Base-by-base conservation (phyloP, 2,888 invertebrate species). In the Euproctis similis region DNA sequence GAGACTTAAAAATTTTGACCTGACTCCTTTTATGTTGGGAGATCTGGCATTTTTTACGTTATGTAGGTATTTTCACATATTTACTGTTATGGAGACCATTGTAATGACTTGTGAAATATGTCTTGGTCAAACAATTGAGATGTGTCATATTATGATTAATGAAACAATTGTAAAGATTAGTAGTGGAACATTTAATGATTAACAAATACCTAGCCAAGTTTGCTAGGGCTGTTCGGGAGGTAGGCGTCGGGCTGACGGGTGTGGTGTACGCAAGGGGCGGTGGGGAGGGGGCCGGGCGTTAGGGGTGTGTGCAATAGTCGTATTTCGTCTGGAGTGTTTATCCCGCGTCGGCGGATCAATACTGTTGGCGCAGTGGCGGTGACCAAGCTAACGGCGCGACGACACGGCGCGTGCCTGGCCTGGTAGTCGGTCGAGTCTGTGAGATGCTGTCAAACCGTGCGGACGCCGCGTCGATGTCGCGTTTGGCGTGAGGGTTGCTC, bases 251-350 rank as follows among this genome's bases (percentile, higher is more conserved):
- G 58, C 46, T 50, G 64, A 39, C 65, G 68, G 65, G 70, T 53
- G 70, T 60, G 67, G 65, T 64, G 64, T 64, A 67, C 51, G 59
- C 14, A 4, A n/a, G n/a, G n/a, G 62, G 59, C 54, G 51, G 42
- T 38, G 33, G 22, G 30, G 31, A 19, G 51, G 57, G 71, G 69
- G 69, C n/a, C n/a, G n/a, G n/a, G n/a, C n/a, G n/a, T 50, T 67
- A 60, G 70, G 76, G 75, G 77, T 68, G 75, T 72, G 75, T 75
- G 77, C 77, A 73, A 72, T 70, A 71, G 74, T 73, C 75, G 81
- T 82, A 82, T 81, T 81, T 77, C 78, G 85, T 84, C 81, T 84
- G 81, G 84, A 81, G 77, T 77, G 80, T 78, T 80, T 76, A 80
- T 82, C 80, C 82, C 82, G 78, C 74, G 78, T 67, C 73, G 82